Evolutionary conservation across 2,888 invertebrate genomes (phyloP).

Genomic region (Aleiodes leptofemur): DNA sequence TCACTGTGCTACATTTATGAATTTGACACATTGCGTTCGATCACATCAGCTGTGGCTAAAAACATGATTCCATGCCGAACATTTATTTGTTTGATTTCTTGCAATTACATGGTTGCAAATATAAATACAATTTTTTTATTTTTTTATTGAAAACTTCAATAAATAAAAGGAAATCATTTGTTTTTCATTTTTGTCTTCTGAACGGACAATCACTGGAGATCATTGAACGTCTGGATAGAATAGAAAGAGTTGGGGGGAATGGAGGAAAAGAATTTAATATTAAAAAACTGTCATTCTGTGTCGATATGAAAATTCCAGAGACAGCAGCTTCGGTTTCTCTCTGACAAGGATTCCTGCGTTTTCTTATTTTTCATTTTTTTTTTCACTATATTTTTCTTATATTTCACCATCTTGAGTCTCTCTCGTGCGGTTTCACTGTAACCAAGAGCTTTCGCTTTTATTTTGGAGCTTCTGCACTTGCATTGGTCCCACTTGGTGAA

Average conservation of each 20-base stretch:
- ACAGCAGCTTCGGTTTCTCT: constrained; percentile 65
- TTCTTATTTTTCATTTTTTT: constrained; percentile 28
- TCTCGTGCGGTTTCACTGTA: constrained; percentile 44
- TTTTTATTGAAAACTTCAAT: no score
- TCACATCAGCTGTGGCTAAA: constrained; percentile 1
- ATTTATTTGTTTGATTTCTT: neutral
- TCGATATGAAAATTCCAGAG: constrained; percentile 75
- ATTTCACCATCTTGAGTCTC: constrained; percentile 37
- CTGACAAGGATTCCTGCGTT: constrained; percentile 52
- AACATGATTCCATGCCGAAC: neutral
- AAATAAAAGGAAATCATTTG: constrained; percentile 42
- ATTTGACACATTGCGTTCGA: constrained; percentile 28
- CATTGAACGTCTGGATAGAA: constrained; percentile 26
- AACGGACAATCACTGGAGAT: constrained; percentile 33
- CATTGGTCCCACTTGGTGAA: no score
- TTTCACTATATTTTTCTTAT: constrained; percentile 54
- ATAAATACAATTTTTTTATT: neutral
- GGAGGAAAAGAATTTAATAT: constrained; percentile 72
- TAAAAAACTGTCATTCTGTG: constrained; percentile 73
- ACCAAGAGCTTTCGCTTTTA: constrained; percentile 42
- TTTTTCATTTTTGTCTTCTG: neutral
- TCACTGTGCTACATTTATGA: constrained; percentile 52
- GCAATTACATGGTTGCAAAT: neutral
- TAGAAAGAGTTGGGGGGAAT: constrained; percentile 46
- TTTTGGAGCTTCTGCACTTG: neutral